Conservation (phyloP, 2,797 vertebrate species). For the Macropodus opercularis region DNA sequence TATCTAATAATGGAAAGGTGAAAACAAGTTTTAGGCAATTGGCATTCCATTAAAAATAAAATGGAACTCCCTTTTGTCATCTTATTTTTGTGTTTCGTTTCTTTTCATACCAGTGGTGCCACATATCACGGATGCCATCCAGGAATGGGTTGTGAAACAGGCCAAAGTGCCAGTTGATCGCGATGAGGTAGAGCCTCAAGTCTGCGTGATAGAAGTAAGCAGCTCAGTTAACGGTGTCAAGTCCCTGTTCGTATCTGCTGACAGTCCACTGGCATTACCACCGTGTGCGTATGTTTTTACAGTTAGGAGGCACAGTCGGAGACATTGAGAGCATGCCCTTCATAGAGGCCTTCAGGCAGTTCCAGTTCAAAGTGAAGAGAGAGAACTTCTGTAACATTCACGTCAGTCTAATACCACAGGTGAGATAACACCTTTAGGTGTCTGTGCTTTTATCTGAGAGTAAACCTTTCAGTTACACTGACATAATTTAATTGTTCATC, state of each 20-base stretch:
- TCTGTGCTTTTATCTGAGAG: not conserved
- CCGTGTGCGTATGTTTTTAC: slow-evolving; percentile 23
- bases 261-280: not conserved
- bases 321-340: slow-evolving; percentile 99
- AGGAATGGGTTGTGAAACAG: slow-evolving; percentile 96
- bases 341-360: slow-evolving; percentile 96
- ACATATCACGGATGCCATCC: slow-evolving; percentile 98
- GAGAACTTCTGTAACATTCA: slow-evolving; percentile 98
- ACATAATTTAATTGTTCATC: too few relatives aligned
- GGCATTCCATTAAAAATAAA: too few relatives aligned
- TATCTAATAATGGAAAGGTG: too few relatives aligned
- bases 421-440: slow-evolving; percentile 55
- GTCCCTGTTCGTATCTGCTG: not conserved
- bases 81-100: not conserved
- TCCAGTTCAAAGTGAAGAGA: slow-evolving; percentile 94
- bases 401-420: slow-evolving; percentile 95
- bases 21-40: too few relatives aligned
- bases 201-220: slow-evolving; percentile 95
- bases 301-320: slow-evolving; percentile 94
- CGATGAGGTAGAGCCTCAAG: slow-evolving; percentile 90
- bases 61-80: not conserved
- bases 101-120: slow-evolving; percentile 86
- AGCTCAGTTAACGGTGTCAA: not conserved
- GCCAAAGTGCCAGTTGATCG: slow-evolving; percentile 92
- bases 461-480: not conserved